Evolutionary conservation across 2,113 vertebrate species (phyloP).

Genomic region (Sinocyclocheilus anshuiensis): DNA sequence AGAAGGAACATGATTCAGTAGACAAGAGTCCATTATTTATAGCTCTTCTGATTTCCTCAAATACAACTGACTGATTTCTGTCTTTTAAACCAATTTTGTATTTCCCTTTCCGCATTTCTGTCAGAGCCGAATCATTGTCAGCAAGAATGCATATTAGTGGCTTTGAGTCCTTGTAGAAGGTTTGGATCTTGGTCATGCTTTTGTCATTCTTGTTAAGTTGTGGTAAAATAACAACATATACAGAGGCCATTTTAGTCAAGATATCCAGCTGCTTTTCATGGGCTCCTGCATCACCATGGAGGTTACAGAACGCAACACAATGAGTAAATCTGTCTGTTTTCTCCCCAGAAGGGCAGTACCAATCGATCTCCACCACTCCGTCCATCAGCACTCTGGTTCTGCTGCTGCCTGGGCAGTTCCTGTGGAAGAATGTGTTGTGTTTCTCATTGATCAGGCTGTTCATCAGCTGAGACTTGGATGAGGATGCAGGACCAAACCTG

Average conservation of each 20-base stretch:
- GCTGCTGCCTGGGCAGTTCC: conserved; percentile 24
- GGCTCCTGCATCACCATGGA: background rate
- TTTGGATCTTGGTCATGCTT: conserved; percentile 10
- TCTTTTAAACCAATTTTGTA: background rate
- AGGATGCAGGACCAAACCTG: conserved; percentile 68
- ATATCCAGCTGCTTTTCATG: background rate
- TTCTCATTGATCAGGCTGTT: conserved; percentile 58
- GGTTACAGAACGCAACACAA: conserved; percentile 5
- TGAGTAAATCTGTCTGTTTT: background rate
- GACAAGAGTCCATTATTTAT: background rate
- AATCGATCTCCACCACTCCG: background rate
- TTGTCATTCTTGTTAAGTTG: background rate
- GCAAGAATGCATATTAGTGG: background rate
- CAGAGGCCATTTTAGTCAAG: background rate
- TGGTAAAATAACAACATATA: conserved; percentile 20
- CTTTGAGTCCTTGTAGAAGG: background rate
- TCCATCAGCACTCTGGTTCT: background rate
- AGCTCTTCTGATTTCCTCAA: background rate
- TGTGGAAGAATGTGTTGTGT: conserved; percentile 71
- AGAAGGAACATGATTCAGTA: background rate
- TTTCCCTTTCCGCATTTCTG: background rate
- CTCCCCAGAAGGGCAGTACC: background rate
- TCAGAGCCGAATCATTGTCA: background rate
- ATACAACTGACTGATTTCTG: background rate
- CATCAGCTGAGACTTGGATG: conserved; percentile 78